Evolutionary conservation across 2,113 vertebrate genomes (phyloP).

Genomic region (Danio rerio): DNA sequence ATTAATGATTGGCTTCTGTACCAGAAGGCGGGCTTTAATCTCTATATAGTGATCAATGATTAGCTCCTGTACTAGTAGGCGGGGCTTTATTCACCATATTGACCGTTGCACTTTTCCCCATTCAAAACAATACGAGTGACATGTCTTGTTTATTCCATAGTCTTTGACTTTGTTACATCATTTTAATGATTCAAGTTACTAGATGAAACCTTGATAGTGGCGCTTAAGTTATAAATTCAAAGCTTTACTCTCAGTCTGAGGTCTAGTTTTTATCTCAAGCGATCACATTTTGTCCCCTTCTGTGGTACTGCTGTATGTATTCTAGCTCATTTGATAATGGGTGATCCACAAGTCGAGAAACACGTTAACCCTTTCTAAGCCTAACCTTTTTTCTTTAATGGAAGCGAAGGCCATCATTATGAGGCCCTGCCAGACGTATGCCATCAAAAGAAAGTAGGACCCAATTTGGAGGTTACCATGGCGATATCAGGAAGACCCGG

Average conservation of each 20-base stretch:
- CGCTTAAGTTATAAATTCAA: neutral
- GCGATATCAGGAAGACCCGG: slow-evolving; percentile 28
- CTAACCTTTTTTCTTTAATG: slow-evolving; percentile 20
- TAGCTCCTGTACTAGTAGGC: no score
- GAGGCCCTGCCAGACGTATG: slow-evolving; percentile 6
- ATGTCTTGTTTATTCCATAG: no score
- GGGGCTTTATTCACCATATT: no score
- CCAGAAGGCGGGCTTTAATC: no score
- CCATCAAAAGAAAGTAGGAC: slow-evolving; percentile 24
- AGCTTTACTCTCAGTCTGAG: neutral
- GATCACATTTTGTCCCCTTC: neutral
- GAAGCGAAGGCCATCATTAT: slow-evolving; percentile 28
- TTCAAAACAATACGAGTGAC: no score
- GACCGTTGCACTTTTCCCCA: no score
- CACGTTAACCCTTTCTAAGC: slow-evolving; percentile 25
- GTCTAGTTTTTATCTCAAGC: neutral
- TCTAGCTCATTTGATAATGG: neutral
- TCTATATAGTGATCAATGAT: no score
- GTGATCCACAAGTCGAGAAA: neutral
- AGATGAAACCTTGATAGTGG: neutral
- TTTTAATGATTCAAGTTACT: no score
- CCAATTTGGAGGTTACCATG: slow-evolving; percentile 33
- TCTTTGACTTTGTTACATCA: no score
- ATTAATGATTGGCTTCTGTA: no score
- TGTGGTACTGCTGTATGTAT: neutral